A percentile compares a stretch with the other conserved stretches of the same genome.
phyloP scores from a whole-genome alignment of 2,113 vertebrate species.

The Hyaena hyaena region DNA sequence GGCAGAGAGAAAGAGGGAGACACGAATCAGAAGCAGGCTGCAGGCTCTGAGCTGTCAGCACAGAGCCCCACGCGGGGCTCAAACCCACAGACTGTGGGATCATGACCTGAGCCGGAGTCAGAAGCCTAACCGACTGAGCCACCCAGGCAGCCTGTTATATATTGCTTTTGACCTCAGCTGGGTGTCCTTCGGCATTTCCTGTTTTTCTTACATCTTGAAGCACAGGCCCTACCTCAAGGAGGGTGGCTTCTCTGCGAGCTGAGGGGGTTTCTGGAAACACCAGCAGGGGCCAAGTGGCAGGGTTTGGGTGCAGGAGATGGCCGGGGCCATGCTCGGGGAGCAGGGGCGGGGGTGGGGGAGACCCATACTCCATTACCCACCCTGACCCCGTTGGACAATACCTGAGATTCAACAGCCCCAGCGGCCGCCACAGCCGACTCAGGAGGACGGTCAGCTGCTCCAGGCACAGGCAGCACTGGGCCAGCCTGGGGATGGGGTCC shows the following conservation, averaged over 20 bases:
- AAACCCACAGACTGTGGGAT: too few species aligned
- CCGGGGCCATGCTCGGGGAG: background rate
- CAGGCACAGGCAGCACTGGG: slow-evolving; percentile 72
- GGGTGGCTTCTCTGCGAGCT: background rate
- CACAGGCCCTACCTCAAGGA: background rate
- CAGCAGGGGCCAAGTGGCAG: background rate
- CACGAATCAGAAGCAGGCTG: too few species aligned
- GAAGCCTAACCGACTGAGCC: too few species aligned
- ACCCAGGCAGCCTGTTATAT: too few species aligned
- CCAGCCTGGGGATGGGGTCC: slow-evolving; percentile 79
- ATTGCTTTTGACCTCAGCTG: background rate
- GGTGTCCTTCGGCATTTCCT: background rate
- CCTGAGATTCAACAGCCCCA: slow-evolving; percentile 81
- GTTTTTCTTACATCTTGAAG: background rate
- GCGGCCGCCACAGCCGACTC: slow-evolving; percentile 48
- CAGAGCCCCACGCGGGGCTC: too few species aligned
- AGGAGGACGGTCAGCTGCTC: slow-evolving; percentile 69
- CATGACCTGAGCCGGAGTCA: too few species aligned
- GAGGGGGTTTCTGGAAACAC: background rate
- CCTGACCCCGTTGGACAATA: background rate
- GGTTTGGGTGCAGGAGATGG: background rate
- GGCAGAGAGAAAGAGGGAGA: too few species aligned
- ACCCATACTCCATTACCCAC: background rate
- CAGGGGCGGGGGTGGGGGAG: too few species aligned
- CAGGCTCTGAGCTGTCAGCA: too few species aligned